Percentiles rank a stretch among this genome's conserved stretches.
These are phyloP conservation scores for Calephelis perditalis DNA, from an alignment of 2,888 invertebrate species.

Conservation along the genomic window DNA sequence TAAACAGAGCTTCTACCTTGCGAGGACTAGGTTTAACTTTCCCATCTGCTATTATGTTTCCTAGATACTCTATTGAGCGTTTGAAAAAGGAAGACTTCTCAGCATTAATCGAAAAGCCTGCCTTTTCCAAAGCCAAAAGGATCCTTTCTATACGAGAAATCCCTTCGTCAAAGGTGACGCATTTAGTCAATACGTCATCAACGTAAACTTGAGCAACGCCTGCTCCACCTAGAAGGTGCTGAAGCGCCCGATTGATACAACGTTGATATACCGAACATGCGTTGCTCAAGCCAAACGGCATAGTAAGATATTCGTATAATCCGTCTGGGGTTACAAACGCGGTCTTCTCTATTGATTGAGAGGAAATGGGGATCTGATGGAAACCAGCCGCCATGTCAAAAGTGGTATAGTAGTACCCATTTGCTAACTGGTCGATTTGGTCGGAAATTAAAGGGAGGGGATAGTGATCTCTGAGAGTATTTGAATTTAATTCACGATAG, in stretches of 20 bases:
- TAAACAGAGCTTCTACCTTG: slow-evolving; percentile 34
- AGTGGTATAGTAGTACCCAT: slow-evolving; percentile 22
- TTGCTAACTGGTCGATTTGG: slow-evolving; percentile 32
- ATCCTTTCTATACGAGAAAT: slow-evolving; percentile 28
- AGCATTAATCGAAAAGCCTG: slow-evolving; percentile 36
- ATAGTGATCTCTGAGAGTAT: slow-evolving; percentile 32
- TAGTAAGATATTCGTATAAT: slow-evolving; percentile 33
- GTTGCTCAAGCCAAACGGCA: slow-evolving; percentile 37
- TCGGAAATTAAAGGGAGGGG: slow-evolving; percentile 33
- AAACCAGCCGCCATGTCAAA: slow-evolving; percentile 35
- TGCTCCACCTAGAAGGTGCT: slow-evolving; percentile 4
- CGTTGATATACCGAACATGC: slow-evolving; percentile 33
- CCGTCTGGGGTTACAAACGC: slow-evolving; percentile 38
- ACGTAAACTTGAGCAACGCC: slow-evolving; percentile 32
- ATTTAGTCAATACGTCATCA: slow-evolving; percentile 35
- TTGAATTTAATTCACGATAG: slow-evolving; percentile 30
- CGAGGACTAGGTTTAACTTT: slow-evolving; percentile 33
- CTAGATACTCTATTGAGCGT: slow-evolving; percentile 32
- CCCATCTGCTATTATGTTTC: slow-evolving; percentile 31
- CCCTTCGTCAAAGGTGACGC: slow-evolving; percentile 25
- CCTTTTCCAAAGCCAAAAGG: slow-evolving; percentile 27
- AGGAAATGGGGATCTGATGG: slow-evolving; percentile 32
- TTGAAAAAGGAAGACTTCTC: slow-evolving; percentile 33
- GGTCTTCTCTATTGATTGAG: slow-evolving; percentile 34
- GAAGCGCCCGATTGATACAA: slow-evolving; percentile 27